These are phyloP conservation scores for Conopomorpha cramerella DNA, from an alignment of 1,140 invertebrate genomes.

Conservation along the genomic window DNA sequence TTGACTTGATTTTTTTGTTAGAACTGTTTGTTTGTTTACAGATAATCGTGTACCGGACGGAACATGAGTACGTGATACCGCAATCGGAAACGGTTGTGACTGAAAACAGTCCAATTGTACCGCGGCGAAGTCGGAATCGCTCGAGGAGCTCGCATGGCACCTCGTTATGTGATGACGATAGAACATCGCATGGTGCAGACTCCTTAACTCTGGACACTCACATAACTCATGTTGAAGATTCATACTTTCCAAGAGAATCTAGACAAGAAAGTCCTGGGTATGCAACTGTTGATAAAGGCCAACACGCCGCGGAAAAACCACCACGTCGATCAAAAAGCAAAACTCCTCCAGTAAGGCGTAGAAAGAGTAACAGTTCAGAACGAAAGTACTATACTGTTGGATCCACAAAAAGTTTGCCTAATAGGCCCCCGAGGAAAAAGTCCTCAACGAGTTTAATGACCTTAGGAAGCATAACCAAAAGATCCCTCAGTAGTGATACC, in stretches of 20 bases:
- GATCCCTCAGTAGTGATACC: conserved; percentile 48
- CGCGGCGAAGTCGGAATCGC: conserved; percentile 43
- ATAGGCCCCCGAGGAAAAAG: conserved; percentile 60
- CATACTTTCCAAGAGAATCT: conserved; percentile 49
- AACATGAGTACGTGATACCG: conserved; percentile 66
- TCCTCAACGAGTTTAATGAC: conserved; percentile 56
- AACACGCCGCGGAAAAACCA: conserved; percentile 22
- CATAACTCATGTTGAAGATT: conserved; percentile 26
- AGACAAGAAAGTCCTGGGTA: conserved; percentile 67
- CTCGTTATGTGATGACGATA: conserved; percentile 68
- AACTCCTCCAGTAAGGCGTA: conserved; percentile 34
- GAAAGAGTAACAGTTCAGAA: conserved; percentile 48
- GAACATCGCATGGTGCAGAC: conserved; percentile 72
- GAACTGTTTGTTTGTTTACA: conserved; percentile 36
- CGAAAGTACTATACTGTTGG: conserved; percentile 73
- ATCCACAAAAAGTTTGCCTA: conserved; percentile 43
- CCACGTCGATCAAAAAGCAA: conserved; percentile 33
- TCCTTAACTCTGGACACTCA: conserved; percentile 61
- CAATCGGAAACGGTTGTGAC: conserved; percentile 42
- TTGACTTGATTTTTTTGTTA: too few species aligned
- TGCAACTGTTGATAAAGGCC: conserved; percentile 67
- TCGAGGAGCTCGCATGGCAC: conserved; percentile 63
- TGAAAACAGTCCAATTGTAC: conserved; percentile 44
- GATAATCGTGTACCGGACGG: conserved; percentile 66
- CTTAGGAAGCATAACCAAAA: conserved; percentile 37